phyloP scores from a whole-genome alignment of 2,888 invertebrate species.

The Lutraria lutraria region DNA sequence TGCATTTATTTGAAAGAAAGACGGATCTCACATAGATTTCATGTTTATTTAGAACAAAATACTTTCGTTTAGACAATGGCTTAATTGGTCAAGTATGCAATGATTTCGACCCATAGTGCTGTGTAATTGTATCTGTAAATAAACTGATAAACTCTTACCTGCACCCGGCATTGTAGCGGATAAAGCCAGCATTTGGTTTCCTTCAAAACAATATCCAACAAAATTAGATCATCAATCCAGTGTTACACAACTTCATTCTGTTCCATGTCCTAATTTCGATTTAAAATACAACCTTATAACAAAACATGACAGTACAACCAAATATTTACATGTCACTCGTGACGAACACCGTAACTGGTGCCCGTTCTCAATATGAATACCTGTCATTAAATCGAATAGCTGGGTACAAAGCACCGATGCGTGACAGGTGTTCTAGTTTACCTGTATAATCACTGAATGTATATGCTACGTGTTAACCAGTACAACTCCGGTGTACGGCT shows the following conservation, averaged over 20 bases:
- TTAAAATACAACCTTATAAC: not conserved
- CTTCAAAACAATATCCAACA: not conserved
- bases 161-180: not conserved
- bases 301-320: not conserved
- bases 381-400: not conserved
- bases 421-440: conserved; percentile 29
- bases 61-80: too few species aligned
- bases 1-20: too few species aligned
- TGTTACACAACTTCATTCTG: conserved; percentile 6
- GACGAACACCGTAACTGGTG: not conserved
- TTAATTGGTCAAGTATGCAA: too few species aligned
- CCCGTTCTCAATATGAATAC: not conserved
- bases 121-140: not conserved
- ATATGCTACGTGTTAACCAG: conserved; percentile 3
- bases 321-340: not conserved
- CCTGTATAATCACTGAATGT: conserved; percentile 24
- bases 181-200: not conserved
- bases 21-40: too few species aligned
- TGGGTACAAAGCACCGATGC: conserved; percentile 12
- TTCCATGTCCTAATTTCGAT: not conserved
- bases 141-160: not conserved
- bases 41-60: too few species aligned
- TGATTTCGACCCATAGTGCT: too few species aligned
- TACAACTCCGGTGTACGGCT: not conserved
- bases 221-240: not conserved